Evolutionary conservation across 2,113 vertebrate genomes (phyloP).

Genomic region (Montifringilla adamsi): DNA sequence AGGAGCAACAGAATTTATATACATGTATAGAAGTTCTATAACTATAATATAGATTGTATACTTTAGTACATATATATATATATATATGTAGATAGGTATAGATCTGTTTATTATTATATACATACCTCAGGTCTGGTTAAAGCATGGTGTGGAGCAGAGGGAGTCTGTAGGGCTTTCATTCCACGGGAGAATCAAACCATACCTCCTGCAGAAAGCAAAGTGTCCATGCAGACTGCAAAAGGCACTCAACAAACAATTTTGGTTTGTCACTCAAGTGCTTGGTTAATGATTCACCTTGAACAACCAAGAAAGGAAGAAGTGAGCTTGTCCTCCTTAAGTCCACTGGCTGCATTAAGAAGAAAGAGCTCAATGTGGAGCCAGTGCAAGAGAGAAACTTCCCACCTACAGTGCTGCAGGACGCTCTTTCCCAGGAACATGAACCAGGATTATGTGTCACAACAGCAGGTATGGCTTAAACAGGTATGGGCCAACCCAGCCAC

Average conservation of each 20-base stretch:
- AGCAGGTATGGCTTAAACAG: neutral
- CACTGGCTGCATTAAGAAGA: neutral
- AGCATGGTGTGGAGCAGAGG: rapidly evolving
- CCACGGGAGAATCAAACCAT: neutral
- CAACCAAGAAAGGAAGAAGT: neutral
- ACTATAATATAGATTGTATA: neutral
- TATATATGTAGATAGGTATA: neutral
- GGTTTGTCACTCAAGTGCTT: neutral
- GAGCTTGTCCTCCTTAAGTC: neutral
- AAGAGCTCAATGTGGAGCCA: neutral
- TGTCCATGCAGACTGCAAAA: neutral
- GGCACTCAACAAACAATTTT: neutral
- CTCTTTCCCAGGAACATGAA: neutral
- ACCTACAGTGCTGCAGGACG: neutral
- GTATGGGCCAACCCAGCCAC: neutral
- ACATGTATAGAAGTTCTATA: no score
- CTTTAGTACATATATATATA: neutral
- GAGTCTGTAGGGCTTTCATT: neutral
- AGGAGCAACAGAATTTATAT: neutral
- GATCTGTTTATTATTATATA: neutral
- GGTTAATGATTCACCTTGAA: conserved; percentile 11
- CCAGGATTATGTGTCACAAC: neutral
- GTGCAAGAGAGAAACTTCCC: neutral
- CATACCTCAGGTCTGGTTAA: neutral
- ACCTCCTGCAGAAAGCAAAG: neutral